Conservation (phyloP, 2,113 vertebrate species). For the Alaudala cheleensis region DNA sequence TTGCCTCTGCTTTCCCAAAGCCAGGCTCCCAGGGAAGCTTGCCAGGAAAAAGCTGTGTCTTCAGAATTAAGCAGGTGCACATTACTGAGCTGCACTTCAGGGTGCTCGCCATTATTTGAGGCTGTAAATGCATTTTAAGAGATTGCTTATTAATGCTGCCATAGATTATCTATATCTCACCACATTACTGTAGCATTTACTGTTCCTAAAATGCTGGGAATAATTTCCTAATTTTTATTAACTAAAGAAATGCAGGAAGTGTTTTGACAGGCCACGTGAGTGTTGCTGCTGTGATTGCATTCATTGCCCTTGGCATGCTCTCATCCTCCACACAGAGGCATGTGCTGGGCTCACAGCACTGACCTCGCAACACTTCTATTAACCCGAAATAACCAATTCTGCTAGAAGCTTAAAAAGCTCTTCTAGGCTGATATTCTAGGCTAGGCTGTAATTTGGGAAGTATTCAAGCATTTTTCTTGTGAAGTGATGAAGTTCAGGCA, state of each 20-base stretch:
- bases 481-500: not conserved
- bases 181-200: conserved; percentile 17
- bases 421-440: not conserved
- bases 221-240: not conserved
- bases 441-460: not conserved
- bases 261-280: not conserved
- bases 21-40: not conserved
- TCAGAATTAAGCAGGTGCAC: not conserved
- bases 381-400: not conserved
- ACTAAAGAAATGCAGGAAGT: not conserved
- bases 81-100: not conserved
- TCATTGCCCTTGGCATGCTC: not conserved
- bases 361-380: not conserved
- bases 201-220: conserved; percentile 40
- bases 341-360: not conserved
- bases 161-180: conserved; percentile 27
- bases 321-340: not conserved
- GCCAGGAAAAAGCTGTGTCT: not conserved
- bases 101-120: not conserved
- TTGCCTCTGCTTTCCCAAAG: not conserved
- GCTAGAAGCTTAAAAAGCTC: not conserved
- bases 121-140: conserved; percentile 9
- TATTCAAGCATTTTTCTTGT: not conserved
- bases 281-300: not conserved
- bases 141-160: conserved; percentile 38